Evolutionary conservation across 2,888 invertebrate species (phyloP).

Genomic region (Drosophila vallismaia): DNA sequence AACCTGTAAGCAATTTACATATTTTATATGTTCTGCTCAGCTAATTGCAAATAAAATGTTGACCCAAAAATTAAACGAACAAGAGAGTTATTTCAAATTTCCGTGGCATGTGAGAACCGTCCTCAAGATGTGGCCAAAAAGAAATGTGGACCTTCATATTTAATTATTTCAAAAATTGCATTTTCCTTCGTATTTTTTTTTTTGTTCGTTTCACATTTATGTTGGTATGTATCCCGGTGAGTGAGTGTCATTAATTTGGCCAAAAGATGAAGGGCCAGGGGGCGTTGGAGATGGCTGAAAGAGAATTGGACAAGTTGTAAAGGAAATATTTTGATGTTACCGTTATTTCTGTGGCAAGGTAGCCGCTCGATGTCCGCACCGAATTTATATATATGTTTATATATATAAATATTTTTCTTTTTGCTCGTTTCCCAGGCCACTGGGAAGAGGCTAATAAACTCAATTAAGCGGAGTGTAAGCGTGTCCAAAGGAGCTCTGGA

Average conservation of each 20-base stretch:
- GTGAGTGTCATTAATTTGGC: constrained; percentile 68
- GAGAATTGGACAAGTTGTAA: constrained; percentile 45
- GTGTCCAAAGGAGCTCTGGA: constrained; percentile 47
- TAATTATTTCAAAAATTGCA: constrained; percentile 73
- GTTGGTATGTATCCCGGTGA: constrained; percentile 32
- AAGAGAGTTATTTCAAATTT: constrained; percentile 30
- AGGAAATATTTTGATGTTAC: constrained; percentile 68
- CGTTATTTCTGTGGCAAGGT: constrained; percentile 65
- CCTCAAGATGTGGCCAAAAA: constrained; percentile 27
- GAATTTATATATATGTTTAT: constrained; percentile 63
- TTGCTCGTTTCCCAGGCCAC: constrained; percentile 30
- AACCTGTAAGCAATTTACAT: constrained; percentile 32
- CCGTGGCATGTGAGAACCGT: constrained; percentile 34
- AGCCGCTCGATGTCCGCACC: constrained; percentile 27
- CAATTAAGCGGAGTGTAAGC: constrained; percentile 72
- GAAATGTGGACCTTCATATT: constrained; percentile 59
- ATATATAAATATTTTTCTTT: constrained; percentile 53
- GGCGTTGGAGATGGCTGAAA: constrained; percentile 20
- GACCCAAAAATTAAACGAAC: constrained; percentile 39
- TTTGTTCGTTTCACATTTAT: constrained; percentile 43
- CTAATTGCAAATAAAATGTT: constrained; percentile 44
- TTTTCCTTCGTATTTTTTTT: constrained; percentile 47
- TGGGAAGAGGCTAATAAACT: constrained; percentile 68
- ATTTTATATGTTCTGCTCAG: constrained; percentile 30
- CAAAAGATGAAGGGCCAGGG: constrained; percentile 21